Conservation (phyloP, 2,888 invertebrate genomes). For the Agrenia bidenticulata region DNA sequence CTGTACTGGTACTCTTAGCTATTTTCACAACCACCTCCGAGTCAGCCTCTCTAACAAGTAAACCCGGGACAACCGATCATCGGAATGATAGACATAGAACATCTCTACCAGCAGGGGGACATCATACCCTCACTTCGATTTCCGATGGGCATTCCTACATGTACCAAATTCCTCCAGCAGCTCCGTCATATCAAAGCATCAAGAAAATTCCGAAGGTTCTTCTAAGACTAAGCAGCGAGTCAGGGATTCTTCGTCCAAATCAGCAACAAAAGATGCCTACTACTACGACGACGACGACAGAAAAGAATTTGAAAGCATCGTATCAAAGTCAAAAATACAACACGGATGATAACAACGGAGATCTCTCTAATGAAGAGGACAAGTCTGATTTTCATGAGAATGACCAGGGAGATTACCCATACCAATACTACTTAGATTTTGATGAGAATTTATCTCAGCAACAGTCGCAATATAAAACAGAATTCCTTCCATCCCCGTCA, state of each 20-base stretch:
- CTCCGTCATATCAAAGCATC: neutral
- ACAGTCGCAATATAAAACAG: neutral
- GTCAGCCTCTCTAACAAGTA: constrained; percentile 25
- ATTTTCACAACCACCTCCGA: constrained; percentile 21
- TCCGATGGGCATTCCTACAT: constrained; percentile 4
- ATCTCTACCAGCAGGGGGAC: neutral
- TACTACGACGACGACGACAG: neutral
- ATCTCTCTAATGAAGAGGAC: neutral
- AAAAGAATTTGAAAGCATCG: neutral
- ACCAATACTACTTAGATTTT: constrained; percentile 15
- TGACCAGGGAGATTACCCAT: constrained; percentile 15
- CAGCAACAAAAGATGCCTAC: constrained; percentile 9
- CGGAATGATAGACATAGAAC: neutral
- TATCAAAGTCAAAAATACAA: no score
- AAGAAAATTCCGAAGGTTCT: constrained; percentile 17
- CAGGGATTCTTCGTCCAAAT: constrained; percentile 29
- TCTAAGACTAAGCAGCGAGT: constrained; percentile 32
- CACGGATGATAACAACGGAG: neutral
- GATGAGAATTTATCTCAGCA: neutral
- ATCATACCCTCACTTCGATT: neutral
- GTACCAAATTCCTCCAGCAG: constrained; percentile 9
- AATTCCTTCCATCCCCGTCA: constrained; percentile 2
- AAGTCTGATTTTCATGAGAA: neutral
- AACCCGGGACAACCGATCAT: neutral
- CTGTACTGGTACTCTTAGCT: constrained; percentile 19